Evolutionary conservation across 2,113 vertebrate species (phyloP).

Genomic region (Heptranchias perlo): DNA sequence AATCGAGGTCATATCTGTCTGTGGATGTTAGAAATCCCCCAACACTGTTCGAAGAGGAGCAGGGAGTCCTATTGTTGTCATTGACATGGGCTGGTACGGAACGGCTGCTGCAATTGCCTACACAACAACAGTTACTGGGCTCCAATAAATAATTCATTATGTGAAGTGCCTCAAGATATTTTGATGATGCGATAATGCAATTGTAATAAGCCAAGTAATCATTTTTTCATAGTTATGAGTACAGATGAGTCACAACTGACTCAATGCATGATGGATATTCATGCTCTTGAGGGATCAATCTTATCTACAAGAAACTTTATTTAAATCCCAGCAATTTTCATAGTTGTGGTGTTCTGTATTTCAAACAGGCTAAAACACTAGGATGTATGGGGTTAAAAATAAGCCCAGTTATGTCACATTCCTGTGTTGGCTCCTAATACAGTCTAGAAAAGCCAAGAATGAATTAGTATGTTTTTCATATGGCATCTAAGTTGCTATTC

Average conservation of each 20-base stretch:
- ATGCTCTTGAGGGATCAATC: background rate
- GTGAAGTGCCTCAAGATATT: background rate
- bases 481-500: background rate
- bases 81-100: background rate
- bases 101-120: background rate
- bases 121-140: background rate
- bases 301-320: background rate
- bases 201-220: background rate
- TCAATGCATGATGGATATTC: background rate
- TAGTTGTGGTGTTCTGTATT: background rate
- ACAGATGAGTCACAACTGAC: background rate
- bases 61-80: background rate
- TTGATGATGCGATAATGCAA: background rate
- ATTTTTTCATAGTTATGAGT: background rate
- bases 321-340: background rate
- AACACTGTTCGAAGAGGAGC: background rate
- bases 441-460: background rate
- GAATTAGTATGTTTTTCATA: background rate
- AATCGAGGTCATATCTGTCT: background rate
- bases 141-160: background rate
- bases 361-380: background rate
- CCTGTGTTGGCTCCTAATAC: background rate
- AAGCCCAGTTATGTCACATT: background rate
- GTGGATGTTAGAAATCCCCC: slow-evolving; percentile 11
- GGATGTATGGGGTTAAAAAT: background rate